Conservation (phyloP, 2,888 invertebrate genomes). For the Noctuana brunneofusca region DNA sequence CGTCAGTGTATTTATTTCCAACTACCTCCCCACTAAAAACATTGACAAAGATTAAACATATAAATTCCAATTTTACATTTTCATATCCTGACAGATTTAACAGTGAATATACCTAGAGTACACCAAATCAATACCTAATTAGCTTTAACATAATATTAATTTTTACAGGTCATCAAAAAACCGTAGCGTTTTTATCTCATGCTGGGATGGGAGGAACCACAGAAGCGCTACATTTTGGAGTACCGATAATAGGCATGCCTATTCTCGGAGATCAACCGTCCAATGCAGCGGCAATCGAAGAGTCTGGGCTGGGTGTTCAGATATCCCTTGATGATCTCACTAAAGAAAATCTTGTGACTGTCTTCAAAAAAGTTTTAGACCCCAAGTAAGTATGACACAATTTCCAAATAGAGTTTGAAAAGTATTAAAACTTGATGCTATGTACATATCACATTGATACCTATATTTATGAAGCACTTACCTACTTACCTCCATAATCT, state of each 20-base stretch:
- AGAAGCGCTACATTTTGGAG: slow-evolving; percentile 84
- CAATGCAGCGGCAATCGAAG: slow-evolving; percentile 82
- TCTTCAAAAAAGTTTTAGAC: slow-evolving; percentile 78
- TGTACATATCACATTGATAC: too few relatives aligned
- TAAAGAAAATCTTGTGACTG: slow-evolving; percentile 75
- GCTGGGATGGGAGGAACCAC: slow-evolving; percentile 83
- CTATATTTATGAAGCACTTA: too few relatives aligned
- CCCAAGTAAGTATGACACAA: slow-evolving; percentile 70
- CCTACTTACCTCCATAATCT: too few relatives aligned
- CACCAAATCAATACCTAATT: background rate
- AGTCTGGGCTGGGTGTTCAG: slow-evolving; percentile 78
- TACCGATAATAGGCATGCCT: slow-evolving; percentile 83
- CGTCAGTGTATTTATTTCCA: too few relatives aligned
- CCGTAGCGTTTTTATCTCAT: slow-evolving; percentile 83
- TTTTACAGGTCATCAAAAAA: slow-evolving; percentile 81
- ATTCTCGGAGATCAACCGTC: slow-evolving; percentile 83
- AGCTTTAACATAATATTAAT: background rate
- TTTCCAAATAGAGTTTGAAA: slow-evolving; percentile 58
- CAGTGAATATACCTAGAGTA: too few relatives aligned
- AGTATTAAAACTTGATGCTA: too few relatives aligned
- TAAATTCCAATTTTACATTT: too few relatives aligned
- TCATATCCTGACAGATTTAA: too few relatives aligned
- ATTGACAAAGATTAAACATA: too few relatives aligned
- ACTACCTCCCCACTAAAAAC: too few relatives aligned
- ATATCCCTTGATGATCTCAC: slow-evolving; percentile 73